Evolutionary conservation across 2,113 vertebrate genomes (phyloP), one percentile per base, ranked within the genome.

Genomic region (Rhizomys pruinosus): DNA sequence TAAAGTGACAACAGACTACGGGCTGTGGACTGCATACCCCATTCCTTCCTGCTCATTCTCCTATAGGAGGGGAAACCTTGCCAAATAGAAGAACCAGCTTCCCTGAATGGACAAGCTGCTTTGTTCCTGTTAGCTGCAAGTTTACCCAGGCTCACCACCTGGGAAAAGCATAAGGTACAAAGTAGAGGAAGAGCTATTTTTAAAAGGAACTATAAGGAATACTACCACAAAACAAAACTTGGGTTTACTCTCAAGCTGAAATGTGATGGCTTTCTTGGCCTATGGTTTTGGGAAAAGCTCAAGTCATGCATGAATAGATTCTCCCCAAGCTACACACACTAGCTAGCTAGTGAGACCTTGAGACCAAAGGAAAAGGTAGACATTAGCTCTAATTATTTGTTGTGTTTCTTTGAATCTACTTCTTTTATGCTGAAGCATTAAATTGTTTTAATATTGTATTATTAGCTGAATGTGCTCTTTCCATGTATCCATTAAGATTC

Each of bases 91-190:
- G 76, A 69, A 23, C 12, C 25, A 7, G 22, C 29, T 37, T 69
- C 27, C 15, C 17, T 9, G 5, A n/a, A 37, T 5, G 6, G n/a
- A 42, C 7, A 72, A 9, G 6, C 39, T 59, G 37, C 10, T 22
- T 61, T 37, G n/a, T 39, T n/a, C 25, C 23, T 32, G 1, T 22
- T 25, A 34, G 27, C 63, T 69, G 2, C 4, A 73, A n/a, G 29
- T 32, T 73, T 57, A 69, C 13, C 52, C 89, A 73, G 61, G 19
- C 47, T 77, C 32, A 23, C 52, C 6, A 0, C 84, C 79, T 96
- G 88, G 71, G 93, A 90, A 96, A 97, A 82, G 37, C 59, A 93
- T 47, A 73, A 95, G 92, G 78, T 78, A 93, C 89, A 93, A 84
- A 89, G 39, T 61, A 92, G 91, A 91, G 52, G 44, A 95, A 94